These are phyloP conservation scores for Valencia hispanica DNA, from an alignment of 2,797 vertebrate species.

Conservation along the genomic window DNA sequence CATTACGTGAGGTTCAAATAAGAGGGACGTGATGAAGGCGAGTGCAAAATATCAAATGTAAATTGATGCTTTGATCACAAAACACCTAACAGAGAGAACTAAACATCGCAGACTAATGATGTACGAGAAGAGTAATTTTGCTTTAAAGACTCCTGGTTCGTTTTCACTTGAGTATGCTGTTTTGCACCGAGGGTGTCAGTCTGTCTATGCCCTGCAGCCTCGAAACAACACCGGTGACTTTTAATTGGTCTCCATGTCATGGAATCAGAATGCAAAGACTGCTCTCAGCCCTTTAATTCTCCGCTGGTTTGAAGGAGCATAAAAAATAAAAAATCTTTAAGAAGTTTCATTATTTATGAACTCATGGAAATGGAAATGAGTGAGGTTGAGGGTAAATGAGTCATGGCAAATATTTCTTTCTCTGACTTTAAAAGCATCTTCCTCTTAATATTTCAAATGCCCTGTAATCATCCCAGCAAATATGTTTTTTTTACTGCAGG, in stretches of 20 bases:
- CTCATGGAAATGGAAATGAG: slow-evolving; percentile 55
- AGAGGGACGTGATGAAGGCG: neutral
- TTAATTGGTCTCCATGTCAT: slow-evolving; percentile 71
- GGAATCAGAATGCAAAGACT: slow-evolving; percentile 64
- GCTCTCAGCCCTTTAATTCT: slow-evolving; percentile 64
- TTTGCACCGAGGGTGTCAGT: slow-evolving; percentile 47
- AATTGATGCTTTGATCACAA: slow-evolving; percentile 29
- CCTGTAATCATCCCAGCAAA: slow-evolving; percentile 2
- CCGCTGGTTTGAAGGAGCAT: slow-evolving; percentile 45
- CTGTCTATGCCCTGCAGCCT: slow-evolving; percentile 66
- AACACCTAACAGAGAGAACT: slow-evolving; percentile 24
- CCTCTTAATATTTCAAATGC: neutral
- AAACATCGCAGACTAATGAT: slow-evolving; percentile 34
- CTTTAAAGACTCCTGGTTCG: slow-evolving; percentile 44
- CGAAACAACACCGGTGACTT: slow-evolving; percentile 55
- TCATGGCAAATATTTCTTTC: slow-evolving; percentile 18
- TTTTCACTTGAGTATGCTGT: slow-evolving; percentile 50
- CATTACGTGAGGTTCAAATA: slow-evolving; percentile 16
- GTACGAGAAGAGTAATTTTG: slow-evolving; percentile 44
- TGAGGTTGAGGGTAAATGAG: slow-evolving; percentile 13
- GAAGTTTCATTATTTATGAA: slow-evolving; percentile 37
- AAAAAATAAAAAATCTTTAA: slow-evolving; percentile 41
- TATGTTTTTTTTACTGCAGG: neutral
- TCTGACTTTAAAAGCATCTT: slow-evolving; percentile 3
- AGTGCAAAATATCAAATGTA: slow-evolving; percentile 21